Evolutionary conservation across 2,113 vertebrate species (phyloP), one percentile per base, ranked within the genome.

Genomic region (Sturnus vulgaris): DNA sequence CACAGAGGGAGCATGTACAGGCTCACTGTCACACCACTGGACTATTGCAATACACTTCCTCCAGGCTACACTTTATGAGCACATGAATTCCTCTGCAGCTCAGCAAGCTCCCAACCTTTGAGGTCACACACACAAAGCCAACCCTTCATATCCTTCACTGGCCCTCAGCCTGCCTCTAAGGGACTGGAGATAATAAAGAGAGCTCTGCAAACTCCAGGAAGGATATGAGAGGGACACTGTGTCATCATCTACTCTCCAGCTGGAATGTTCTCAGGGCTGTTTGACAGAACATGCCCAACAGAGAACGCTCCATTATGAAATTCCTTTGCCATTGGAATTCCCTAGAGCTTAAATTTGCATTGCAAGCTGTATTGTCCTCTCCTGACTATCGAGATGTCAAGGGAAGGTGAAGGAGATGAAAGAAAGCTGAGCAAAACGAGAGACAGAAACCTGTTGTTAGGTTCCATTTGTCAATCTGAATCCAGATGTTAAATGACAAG

Each of bases 191-290:
- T 44, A 80, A 95, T 19, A 39, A 82, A 81, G 75, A 75, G 69
- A 73, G 69, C 64, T 65, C 66, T 60, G 79, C 59, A 80, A 86
- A 66, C 59, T 68, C 28, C 90, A 86, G 64, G 85, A 95, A 0
- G 20, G 82, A 63, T 77, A 42, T n/a, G 68, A 75, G 71, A 82
- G 65, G 40, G 15, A 33, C 46, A 30, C 53, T 60, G 23, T 82
- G 82, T 90, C 85, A 83, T 86, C 88, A 90, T 23, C 46, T 64
- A 0, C 23, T 83, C 82, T 64, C 53, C 81, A 86, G 25, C 59
- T 91, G 91, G 95, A 95, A 95, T 96, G 94, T 91, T 96, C 93
- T 95, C 49, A 0, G 83, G 83, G 94, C 94, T 93, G 92, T 96
- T 69, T 90, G 92, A 92, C 88, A 82, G 49, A 94, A 92, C 69